A percentile compares a stretch with the other conserved stretches of the same genome.
These are phyloP conservation scores for Oncorhynchus clarkii DNA, from an alignment of 2,113 vertebrate genomes.

Conservation along the genomic window DNA sequence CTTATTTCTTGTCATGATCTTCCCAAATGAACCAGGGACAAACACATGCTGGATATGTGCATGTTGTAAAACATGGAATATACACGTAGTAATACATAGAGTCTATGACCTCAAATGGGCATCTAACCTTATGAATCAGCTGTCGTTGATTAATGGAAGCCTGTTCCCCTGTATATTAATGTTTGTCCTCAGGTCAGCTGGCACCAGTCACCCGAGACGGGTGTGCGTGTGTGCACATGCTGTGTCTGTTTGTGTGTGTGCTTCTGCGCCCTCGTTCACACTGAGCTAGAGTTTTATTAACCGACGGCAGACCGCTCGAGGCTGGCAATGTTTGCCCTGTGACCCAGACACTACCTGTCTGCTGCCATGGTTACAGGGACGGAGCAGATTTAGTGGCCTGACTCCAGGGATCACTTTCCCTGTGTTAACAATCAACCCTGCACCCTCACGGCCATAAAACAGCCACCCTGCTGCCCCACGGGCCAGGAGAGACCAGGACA, in stretches of 20 bases:
- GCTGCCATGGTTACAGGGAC: constrained; percentile 71
- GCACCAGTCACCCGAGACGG: constrained; percentile 22
- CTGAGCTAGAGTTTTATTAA: constrained; percentile 56
- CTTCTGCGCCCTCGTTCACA: constrained; percentile 9
- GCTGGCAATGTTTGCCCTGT: constrained; percentile 69
- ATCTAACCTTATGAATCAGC: background rate
- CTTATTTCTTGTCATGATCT: too few species aligned
- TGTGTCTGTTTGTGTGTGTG: background rate
- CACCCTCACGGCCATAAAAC: constrained; percentile 60
- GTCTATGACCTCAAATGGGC: background rate
- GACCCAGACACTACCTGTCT: constrained; percentile 76
- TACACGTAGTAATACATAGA: background rate
- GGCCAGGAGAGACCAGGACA: constrained; percentile 42
- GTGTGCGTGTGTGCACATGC: background rate
- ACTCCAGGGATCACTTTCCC: constrained; percentile 71
- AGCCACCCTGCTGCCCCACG: constrained; percentile 43
- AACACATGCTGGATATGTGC: too few species aligned
- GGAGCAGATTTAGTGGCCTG: constrained; percentile 68
- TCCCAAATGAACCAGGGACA: too few species aligned
- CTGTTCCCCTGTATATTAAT: constrained; percentile 12
- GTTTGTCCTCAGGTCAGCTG: constrained; percentile 18
- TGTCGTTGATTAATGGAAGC: constrained; percentile 31
- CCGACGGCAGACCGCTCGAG: constrained; percentile 41
- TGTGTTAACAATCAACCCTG: constrained; percentile 62
- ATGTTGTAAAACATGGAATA: background rate